Conservation (phyloP, 2,888 invertebrate species). For the Rhorus exstirpatorius region DNA sequence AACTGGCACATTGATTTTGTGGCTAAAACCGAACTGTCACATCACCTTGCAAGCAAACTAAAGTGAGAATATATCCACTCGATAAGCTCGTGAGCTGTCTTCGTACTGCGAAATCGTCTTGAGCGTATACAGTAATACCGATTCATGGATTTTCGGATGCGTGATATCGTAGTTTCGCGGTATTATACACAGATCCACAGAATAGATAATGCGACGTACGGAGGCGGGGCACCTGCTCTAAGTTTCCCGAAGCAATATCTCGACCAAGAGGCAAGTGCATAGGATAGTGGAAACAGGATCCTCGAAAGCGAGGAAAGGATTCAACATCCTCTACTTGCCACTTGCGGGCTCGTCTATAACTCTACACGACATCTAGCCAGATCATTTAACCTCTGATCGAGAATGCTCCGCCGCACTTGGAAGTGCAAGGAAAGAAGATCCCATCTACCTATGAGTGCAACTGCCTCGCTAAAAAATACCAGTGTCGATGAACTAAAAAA, state of each 20-base stretch:
- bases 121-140: not conserved
- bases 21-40: slow-evolving; percentile 16
- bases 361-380: slow-evolving; percentile 3
- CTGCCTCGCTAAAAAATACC: not conserved
- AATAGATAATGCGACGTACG: not conserved
- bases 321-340: not conserved
- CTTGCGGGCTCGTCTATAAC: slow-evolving; percentile 7
- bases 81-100: not conserved
- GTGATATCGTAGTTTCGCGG: not conserved
- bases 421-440: not conserved
- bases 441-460: not conserved
- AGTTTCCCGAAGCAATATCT: slow-evolving; percentile 12
- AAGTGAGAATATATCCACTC: not conserved
- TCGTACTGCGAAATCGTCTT: not conserved
- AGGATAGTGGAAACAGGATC: slow-evolving; percentile 14
- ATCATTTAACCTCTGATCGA: slow-evolving; percentile 7
- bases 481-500: not conserved
- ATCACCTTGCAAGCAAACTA: not conserved
- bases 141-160: not conserved
- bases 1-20: slow-evolving; percentile 10
- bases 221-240: slow-evolving; percentile 21
- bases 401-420: not conserved
- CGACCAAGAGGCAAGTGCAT: not conserved
- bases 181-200: not conserved
- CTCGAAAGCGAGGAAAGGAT: slow-evolving; percentile 5